Evolutionary conservation across 2,113 vertebrate species (phyloP).

Genomic region (Synodontis membranacea): DNA sequence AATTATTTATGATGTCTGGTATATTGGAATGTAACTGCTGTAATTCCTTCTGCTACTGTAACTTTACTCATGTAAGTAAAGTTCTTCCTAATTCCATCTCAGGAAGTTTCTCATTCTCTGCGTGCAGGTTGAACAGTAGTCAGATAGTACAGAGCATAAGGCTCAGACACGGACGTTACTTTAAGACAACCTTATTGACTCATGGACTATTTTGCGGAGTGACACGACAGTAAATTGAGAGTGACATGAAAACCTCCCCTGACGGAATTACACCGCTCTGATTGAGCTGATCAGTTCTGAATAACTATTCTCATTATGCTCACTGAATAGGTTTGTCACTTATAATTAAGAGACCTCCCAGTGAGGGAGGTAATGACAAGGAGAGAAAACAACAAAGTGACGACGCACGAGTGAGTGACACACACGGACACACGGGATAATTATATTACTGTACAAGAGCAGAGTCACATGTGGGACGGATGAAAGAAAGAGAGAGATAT

Average conservation of each 20-base stretch:
- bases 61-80: neutral
- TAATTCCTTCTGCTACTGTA: neutral
- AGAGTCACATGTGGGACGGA: neutral
- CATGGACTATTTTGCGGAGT: neutral
- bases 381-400: neutral
- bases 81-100: neutral
- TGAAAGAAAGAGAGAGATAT: constrained; percentile 12
- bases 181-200: neutral
- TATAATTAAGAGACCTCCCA: neutral
- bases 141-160: neutral
- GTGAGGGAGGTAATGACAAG: neutral
- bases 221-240: neutral
- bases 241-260: neutral
- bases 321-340: constrained; percentile 23
- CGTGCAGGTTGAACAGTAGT: neutral
- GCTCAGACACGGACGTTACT: neutral
- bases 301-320: neutral
- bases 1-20: no score
- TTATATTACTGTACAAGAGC: constrained; percentile 3
- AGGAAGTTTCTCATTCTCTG: neutral
- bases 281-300: constrained; percentile 4
- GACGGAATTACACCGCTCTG: neutral
- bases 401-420: neutral
- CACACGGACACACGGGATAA: constrained; percentile 10
- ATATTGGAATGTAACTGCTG: neutral